Percentiles rank a stretch among this genome's conserved stretches.
Evolutionary conservation across 2,888 invertebrate species (phyloP).

Genomic region (Ormyrus labotus): DNA sequence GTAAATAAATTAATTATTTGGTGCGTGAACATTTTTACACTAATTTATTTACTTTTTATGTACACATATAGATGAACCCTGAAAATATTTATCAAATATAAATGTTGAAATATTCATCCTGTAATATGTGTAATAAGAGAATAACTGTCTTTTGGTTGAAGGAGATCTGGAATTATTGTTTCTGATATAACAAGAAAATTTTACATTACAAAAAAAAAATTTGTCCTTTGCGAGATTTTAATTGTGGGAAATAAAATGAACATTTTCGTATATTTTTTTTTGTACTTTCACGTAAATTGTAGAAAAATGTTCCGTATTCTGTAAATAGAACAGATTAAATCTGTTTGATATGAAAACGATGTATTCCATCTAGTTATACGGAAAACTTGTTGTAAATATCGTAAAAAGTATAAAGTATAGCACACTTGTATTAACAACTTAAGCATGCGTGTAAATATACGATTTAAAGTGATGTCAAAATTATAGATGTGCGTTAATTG

Average conservation of each 20-base stretch:
- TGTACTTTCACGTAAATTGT: not conserved
- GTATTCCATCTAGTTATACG: not conserved
- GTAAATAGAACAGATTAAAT: slow-evolving; percentile 33
- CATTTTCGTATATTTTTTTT: no score
- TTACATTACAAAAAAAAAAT: no score
- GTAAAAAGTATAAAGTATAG: slow-evolving; percentile 17
- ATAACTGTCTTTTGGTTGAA: not conserved
- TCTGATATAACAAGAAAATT: no score
- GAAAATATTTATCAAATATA: no score
- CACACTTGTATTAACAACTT: slow-evolving; percentile 12
- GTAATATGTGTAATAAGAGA: not conserved
- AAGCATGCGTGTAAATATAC: slow-evolving; percentile 47
- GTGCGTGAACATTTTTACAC: not conserved
- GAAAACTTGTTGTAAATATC: slow-evolving; percentile 38
- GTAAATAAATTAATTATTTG: not conserved
- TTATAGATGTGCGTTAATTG: slow-evolving; percentile 41
- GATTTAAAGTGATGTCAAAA: slow-evolving; percentile 22
- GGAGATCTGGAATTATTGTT: not conserved
- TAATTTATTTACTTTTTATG: not conserved
- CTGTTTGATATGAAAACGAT: slow-evolving; percentile 9
- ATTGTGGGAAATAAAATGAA: no score
- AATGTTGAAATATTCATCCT: no score
- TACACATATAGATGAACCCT: no score
- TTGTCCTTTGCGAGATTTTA: no score
- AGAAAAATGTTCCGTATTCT: slow-evolving; percentile 24